These are phyloP conservation scores for Caenorhabditis japonica DNA, from an alignment of 2,888 invertebrate species.

Conservation along the genomic window DNA sequence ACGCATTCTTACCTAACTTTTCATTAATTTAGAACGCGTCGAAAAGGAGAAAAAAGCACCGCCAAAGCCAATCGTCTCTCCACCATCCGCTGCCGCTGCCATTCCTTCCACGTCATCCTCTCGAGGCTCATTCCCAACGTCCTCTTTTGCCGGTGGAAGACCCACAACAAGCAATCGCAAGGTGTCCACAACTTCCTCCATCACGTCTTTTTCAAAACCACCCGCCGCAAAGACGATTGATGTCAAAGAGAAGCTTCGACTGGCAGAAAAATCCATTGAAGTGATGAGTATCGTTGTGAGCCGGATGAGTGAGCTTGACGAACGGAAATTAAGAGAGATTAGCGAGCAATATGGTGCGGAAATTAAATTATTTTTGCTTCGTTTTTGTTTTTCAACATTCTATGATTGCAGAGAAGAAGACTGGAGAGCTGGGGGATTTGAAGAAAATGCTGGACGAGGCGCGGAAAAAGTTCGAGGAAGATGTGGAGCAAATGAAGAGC, in stretches of 20 bases:
- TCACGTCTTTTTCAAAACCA: constrained; percentile 9
- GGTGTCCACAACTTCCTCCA: constrained; percentile 10
- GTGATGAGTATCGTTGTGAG: constrained; percentile 42
- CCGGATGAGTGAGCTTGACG: constrained; percentile 16
- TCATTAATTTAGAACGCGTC: constrained; percentile 36
- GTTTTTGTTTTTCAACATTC: background rate
- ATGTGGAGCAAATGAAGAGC: constrained; percentile 47
- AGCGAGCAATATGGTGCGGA: constrained; percentile 30
- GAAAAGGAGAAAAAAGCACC: constrained; percentile 47
- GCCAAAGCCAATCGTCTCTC: constrained; percentile 20
- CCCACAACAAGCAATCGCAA: constrained; percentile 7
- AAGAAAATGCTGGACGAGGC: constrained; percentile 35
- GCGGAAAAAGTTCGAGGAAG: constrained; percentile 35
- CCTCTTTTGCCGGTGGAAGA: constrained; percentile 60
- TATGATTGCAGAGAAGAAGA: constrained; percentile 26
- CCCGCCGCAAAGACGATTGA: constrained; percentile 19
- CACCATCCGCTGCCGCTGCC: background rate
- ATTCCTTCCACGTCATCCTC: constrained; percentile 9
- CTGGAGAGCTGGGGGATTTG: constrained; percentile 22
- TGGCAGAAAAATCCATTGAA: constrained; percentile 43
- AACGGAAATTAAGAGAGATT: constrained; percentile 19
- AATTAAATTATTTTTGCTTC: background rate
- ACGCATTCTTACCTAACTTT: background rate
- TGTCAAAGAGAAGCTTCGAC: constrained; percentile 51
- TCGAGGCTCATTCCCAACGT: constrained; percentile 47